Evolutionary conservation across 1,140 invertebrate species (phyloP).

Genomic region (Eumaeus atala): DNA sequence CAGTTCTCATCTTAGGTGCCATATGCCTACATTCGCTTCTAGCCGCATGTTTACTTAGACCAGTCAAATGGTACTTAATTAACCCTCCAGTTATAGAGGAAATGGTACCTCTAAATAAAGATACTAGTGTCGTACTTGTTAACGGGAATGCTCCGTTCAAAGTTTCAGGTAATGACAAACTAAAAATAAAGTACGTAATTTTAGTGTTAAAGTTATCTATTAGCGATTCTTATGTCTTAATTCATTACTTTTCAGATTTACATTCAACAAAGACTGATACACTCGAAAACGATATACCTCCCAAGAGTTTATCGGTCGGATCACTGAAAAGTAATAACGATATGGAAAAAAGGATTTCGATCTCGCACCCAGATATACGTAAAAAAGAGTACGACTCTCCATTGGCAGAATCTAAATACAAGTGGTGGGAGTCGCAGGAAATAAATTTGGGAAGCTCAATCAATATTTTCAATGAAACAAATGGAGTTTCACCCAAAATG

Average conservation of each 20-base stretch:
- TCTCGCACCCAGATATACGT: constrained; percentile 57
- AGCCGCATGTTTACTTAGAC: constrained; percentile 74
- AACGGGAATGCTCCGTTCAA: constrained; percentile 38
- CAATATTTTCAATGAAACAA: constrained; percentile 57
- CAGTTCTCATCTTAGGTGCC: constrained; percentile 73
- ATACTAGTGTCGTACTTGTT: constrained; percentile 33
- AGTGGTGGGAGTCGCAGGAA: constrained; percentile 70
- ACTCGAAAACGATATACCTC: constrained; percentile 27
- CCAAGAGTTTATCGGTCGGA: constrained; percentile 53
- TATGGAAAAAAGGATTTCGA: constrained; percentile 46
- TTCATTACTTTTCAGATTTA: constrained; percentile 28
- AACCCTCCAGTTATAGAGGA: constrained; percentile 44
- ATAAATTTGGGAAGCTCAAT: constrained; percentile 64
- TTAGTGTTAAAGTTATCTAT: not conserved
- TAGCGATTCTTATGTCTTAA: not conserved
- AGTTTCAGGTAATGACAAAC: not conserved
- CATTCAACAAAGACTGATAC: constrained; percentile 27
- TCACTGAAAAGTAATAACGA: constrained; percentile 39
- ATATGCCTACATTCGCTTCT: constrained; percentile 74
- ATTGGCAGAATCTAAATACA: constrained; percentile 46
- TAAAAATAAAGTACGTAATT: not conserved
- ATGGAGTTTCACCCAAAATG: constrained; percentile 34
- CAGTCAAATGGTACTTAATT: constrained; percentile 76
- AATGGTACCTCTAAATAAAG: constrained; percentile 45
- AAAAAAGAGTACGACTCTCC: constrained; percentile 38